Evolutionary conservation across 2,113 vertebrate species (phyloP).

Genomic region (Delphinapterus leucas): DNA sequence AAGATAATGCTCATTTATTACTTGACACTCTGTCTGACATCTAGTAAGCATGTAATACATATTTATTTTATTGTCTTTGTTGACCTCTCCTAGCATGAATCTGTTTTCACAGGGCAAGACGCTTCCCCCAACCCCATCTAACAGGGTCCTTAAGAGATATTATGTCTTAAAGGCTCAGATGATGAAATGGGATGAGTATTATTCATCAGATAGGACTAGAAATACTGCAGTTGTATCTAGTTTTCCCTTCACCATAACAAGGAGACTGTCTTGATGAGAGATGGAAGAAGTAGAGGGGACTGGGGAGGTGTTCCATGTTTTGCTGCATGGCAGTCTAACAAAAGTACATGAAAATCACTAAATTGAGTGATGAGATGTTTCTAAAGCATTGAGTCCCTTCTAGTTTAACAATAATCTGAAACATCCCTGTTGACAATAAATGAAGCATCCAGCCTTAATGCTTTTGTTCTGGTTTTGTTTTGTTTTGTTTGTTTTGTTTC

Average conservation of each 20-base stretch:
- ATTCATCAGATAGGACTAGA: not conserved
- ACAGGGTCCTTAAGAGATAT: not conserved
- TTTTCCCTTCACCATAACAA: not conserved
- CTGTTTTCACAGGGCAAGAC: not conserved
- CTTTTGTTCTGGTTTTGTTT: not conserved
- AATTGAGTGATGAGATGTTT: not conserved
- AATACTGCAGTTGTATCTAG: not conserved
- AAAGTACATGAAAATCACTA: not conserved
- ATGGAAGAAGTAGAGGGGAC: not conserved
- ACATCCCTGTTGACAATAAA: constrained; percentile 25
- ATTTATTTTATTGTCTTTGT: not conserved
- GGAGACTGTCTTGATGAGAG: not conserved
- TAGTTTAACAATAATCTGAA: not conserved
- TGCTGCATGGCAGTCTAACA: not conserved
- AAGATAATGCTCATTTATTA: not conserved
- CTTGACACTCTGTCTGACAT: not conserved
- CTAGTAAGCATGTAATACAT: not conserved
- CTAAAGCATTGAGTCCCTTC: not conserved
- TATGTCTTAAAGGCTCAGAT: not conserved
- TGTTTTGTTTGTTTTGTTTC: not conserved
- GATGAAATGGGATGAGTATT: not conserved
- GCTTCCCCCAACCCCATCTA: not conserved
- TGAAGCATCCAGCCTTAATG: not conserved
- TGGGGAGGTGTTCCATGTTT: not conserved
- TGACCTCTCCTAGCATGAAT: not conserved